These are phyloP conservation scores for Ageneiosus marmoratus DNA, from an alignment of 2,113 vertebrate species.

Conservation along the genomic window DNA sequence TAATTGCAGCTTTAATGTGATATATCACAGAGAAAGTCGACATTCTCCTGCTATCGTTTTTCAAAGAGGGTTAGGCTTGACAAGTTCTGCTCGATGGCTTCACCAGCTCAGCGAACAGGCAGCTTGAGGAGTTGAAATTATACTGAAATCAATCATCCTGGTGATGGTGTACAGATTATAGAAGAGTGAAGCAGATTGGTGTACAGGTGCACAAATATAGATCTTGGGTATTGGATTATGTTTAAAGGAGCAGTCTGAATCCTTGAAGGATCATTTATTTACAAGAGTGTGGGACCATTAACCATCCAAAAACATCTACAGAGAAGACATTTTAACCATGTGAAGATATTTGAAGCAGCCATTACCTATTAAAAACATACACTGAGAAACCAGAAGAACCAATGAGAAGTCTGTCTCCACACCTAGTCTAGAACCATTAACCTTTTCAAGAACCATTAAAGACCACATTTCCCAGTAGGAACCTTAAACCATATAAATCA, in stretches of 20 bases:
- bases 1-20: constrained; percentile 54
- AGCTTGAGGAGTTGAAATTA: constrained; percentile 13
- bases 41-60: constrained; percentile 39
- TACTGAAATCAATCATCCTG: neutral
- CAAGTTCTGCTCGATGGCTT: neutral
- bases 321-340: neutral
- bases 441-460: neutral
- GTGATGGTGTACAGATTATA: neutral
- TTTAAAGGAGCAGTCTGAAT: too few species aligned
- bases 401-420: neutral
- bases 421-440: neutral
- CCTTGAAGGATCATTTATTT: neutral
- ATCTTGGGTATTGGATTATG: too few species aligned
- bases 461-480: neutral
- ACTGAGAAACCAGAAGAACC: too few species aligned
- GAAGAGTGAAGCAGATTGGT: too few species aligned
- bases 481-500: neutral
- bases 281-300: too few species aligned
- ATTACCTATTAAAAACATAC: neutral
- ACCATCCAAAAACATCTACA: neutral
- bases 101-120: neutral
- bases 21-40: constrained; percentile 32
- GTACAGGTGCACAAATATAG: neutral
- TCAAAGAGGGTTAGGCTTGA: constrained; percentile 11
- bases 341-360: neutral